phyloP scores from a whole-genome alignment of 2,888 invertebrate species.

The Creontiades dilutus region DNA sequence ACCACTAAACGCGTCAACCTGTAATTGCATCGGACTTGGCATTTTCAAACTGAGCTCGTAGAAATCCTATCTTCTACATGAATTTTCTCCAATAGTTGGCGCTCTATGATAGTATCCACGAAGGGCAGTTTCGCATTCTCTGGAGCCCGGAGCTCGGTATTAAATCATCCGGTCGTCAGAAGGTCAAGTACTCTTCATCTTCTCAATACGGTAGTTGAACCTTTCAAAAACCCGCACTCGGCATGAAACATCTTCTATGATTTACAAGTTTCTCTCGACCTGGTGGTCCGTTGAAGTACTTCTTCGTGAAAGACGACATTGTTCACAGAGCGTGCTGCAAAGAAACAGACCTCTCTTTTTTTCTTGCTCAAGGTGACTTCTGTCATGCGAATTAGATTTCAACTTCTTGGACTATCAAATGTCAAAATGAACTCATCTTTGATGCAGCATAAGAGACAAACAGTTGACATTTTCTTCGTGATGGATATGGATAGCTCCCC shows the following conservation, averaged over 20 bases:
- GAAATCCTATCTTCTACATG: background rate
- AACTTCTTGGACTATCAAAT: constrained; percentile 3
- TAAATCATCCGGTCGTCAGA: constrained; percentile 16
- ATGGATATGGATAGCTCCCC: too few species aligned
- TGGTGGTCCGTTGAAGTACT: background rate
- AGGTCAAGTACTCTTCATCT: constrained; percentile 42
- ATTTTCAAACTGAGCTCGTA: background rate
- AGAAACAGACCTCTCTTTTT: background rate
- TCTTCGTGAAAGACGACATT: constrained; percentile 59
- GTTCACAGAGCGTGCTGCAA: constrained; percentile 54
- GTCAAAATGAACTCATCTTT: constrained; percentile 51
- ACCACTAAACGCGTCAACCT: background rate
- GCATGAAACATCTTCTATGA: constrained; percentile 44
- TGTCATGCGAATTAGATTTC: constrained; percentile 47
- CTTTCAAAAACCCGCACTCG: constrained; percentile 8
- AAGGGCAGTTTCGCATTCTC: background rate
- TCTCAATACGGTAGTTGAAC: constrained; percentile 47
- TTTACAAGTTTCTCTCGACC: constrained; percentile 14
- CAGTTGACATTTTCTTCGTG: too few species aligned
- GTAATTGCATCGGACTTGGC: constrained; percentile 8
- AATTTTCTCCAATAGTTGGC: constrained; percentile 2
- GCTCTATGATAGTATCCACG: background rate
- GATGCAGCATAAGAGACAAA: background rate
- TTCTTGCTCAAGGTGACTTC: constrained; percentile 46
- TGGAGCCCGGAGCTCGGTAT: background rate